Evolutionary conservation across 2,113 vertebrate genomes (phyloP).

Genomic region (Eulemur macaco): DNA sequence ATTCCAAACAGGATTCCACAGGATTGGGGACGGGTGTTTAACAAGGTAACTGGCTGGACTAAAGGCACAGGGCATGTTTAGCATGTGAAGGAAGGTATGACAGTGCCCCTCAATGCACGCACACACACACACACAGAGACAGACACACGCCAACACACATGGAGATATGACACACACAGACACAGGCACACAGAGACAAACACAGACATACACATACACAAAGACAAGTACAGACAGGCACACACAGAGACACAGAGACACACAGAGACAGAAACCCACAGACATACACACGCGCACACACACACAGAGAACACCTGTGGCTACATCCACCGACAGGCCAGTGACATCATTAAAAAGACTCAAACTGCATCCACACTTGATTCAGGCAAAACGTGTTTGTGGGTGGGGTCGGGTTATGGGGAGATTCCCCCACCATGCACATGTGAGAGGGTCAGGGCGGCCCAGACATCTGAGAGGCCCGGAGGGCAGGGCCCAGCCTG

Average conservation of each 20-base stretch:
- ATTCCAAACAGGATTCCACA: background rate
- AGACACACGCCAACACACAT: background rate
- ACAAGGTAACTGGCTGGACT: background rate
- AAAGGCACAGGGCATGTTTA: background rate
- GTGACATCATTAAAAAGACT: background rate
- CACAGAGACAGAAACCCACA: background rate
- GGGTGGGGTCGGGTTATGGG: rapidly evolving
- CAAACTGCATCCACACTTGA: no score
- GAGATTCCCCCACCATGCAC: rapidly evolving
- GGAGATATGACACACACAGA: background rate
- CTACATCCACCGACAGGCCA: background rate
- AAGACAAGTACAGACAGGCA: background rate
- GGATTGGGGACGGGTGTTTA: background rate
- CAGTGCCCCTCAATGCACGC: no score
- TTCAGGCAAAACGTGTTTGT: background rate
- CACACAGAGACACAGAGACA: background rate
- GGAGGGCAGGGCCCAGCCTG: background rate
- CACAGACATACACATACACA: background rate
- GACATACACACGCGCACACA: background rate
- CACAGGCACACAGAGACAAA: rapidly evolving
- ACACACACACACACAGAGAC: background rate
- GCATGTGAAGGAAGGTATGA: rapidly evolving
- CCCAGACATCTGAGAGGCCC: background rate
- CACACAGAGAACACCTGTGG: background rate
- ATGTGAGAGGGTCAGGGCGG: rapidly evolving